These are phyloP conservation scores for Ophioderma brevispina DNA, from an alignment of 35 echinoderm and acorn worm genomes.

Conservation along the genomic window DNA sequence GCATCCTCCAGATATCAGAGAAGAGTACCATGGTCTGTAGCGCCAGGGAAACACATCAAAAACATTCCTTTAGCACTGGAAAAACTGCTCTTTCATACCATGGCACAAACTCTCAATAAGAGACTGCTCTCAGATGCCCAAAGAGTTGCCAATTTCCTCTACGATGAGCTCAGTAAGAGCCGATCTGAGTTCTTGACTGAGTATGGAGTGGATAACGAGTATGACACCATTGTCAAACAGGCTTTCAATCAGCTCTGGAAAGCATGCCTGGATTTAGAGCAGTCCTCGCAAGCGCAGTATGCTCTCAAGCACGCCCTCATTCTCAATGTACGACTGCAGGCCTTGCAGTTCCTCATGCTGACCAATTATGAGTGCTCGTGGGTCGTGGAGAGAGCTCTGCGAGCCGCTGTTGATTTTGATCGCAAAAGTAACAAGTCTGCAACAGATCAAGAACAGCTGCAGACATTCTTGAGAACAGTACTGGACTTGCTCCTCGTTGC, in stretches of 20 bases:
- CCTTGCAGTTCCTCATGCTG: conserved; percentile 66
- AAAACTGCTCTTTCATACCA: conserved; percentile 83
- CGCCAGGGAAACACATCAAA: conserved; percentile 43
- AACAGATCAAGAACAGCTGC: conserved; percentile 18
- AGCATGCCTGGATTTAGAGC: conserved; percentile 64
- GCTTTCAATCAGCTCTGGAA: conserved; percentile 88
- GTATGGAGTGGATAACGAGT: conserved; percentile 73
- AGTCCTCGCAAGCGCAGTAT: conserved; percentile 51
- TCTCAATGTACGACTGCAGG: conserved; percentile 51
- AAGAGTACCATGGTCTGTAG: conserved; percentile 58
- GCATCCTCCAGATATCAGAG: conserved; percentile 54
- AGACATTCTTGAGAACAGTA: conserved; percentile 43
- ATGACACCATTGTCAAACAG: conserved; percentile 80
- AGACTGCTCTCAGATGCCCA: conserved; percentile 60
- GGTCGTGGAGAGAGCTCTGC: conserved; percentile 69
- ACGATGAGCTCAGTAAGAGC: conserved; percentile 34
- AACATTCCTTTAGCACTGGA: conserved; percentile 69
- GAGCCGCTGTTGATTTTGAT: conserved; percentile 69
- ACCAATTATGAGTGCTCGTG: conserved; percentile 56
- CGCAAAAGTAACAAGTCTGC: conserved; percentile 31
- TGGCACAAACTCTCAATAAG: conserved; percentile 60
- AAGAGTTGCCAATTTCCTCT: conserved; percentile 56
- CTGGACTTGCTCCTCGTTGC: conserved; percentile 30
- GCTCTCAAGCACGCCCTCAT: conserved; percentile 46
- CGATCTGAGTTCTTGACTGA: conserved; percentile 9